phyloP scores from a whole-genome alignment of 2,797 vertebrate genomes.

The Siniperca undulata region DNA sequence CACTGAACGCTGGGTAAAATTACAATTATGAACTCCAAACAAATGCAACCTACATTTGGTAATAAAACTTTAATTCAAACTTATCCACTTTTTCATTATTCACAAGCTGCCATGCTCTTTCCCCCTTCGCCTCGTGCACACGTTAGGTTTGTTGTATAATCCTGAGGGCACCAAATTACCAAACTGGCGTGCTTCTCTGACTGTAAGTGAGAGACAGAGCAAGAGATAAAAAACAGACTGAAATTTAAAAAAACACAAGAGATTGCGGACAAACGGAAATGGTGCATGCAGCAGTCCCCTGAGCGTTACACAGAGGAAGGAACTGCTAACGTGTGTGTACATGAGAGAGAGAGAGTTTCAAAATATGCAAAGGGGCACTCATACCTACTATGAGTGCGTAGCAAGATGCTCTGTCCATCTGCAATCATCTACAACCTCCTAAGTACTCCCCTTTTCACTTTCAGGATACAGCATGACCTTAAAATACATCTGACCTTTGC shows the following conservation, averaged over 20 bases:
- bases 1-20: neutral
- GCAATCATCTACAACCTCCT: constrained; percentile 21
- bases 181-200: constrained; percentile 31
- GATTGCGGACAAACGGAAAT: constrained; percentile 79
- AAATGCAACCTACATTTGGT: constrained; percentile 29
- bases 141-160: constrained; percentile 57
- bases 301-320: constrained; percentile 86
- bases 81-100: constrained; percentile 65
- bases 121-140: constrained; percentile 12
- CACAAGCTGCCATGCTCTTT: constrained; percentile 33
- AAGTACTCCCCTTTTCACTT: neutral
- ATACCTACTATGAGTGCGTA: constrained; percentile 19
- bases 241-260: constrained; percentile 54
- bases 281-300: constrained; percentile 64
- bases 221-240: constrained; percentile 43
- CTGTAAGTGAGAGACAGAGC: constrained; percentile 14
- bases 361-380: constrained; percentile 54
- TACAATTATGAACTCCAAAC: constrained; percentile 17
- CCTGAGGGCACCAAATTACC: constrained; percentile 38
- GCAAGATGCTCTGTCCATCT: constrained; percentile 44
- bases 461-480: constrained; percentile 21
- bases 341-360: constrained; percentile 64
- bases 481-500: constrained; percentile 35
- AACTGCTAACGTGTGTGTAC: constrained; percentile 79
- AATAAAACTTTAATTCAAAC: constrained; percentile 69